Evolutionary conservation across 2,797 vertebrate species (phyloP).

Genomic region (Pantherophis vulpinus): DNA sequence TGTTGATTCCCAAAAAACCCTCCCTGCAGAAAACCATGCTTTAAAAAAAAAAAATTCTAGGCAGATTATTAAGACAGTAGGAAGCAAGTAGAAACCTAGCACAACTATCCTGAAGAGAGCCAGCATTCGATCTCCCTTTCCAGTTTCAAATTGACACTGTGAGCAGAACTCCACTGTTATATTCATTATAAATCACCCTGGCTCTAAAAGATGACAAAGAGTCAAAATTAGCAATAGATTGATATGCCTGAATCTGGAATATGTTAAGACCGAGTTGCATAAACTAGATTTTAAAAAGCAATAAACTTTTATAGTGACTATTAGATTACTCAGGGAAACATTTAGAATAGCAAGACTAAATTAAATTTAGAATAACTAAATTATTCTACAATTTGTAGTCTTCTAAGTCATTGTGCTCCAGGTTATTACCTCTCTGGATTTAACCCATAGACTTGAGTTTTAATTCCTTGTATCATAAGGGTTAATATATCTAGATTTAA

Average conservation of each 20-base stretch:
- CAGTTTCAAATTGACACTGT: not conserved
- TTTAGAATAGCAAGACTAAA: not conserved
- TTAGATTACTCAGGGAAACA: not conserved
- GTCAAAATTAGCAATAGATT: conserved; percentile 8
- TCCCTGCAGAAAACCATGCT: conserved; percentile 6
- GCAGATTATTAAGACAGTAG: conserved; percentile 41
- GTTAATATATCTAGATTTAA: not conserved
- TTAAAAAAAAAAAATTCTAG: conserved; percentile 28
- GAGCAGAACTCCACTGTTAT: not conserved
- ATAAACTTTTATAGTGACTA: not conserved
- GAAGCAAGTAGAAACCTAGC: conserved; percentile 11
- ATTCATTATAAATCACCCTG: conserved; percentile 33
- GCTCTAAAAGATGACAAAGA: conserved; percentile 20
- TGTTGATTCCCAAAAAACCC: conserved; percentile 36
- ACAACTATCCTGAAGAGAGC: not conserved
- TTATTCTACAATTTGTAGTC: not conserved
- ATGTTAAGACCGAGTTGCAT: not conserved
- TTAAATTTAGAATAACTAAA: not conserved
- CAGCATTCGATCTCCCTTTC: not conserved
- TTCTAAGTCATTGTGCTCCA: not conserved
- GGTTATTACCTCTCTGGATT: not conserved
- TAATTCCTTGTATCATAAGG: not conserved
- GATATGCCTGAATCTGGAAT: not conserved
- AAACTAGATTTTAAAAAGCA: not conserved
- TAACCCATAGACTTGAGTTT: not conserved